Conservation (phyloP, 2,797 vertebrate genomes). For the Sebastes umbrosus region DNA sequence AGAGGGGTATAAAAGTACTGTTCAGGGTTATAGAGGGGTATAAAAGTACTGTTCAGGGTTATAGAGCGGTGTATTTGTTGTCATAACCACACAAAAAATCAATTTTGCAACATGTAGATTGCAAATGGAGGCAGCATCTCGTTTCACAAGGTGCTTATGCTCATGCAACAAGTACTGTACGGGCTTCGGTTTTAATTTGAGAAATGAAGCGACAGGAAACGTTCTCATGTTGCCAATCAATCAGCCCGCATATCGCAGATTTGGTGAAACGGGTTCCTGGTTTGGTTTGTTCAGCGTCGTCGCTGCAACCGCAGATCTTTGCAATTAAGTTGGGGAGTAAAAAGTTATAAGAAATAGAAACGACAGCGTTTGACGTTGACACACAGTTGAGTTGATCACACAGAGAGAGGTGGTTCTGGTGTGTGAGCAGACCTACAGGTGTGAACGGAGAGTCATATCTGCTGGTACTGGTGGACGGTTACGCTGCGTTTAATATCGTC, state of each 20-base stretch:
- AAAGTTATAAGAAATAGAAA: not conserved
- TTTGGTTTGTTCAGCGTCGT: not conserved
- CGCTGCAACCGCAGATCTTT: not conserved
- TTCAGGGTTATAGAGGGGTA: too few relatives aligned
- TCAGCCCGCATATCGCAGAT: not conserved
- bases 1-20: too few relatives aligned
- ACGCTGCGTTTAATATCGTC: slow-evolving; percentile 39
- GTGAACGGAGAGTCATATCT: not conserved
- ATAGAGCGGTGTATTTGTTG: too few relatives aligned
- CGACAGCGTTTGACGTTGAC: not conserved
- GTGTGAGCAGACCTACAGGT: slow-evolving; percentile 24
- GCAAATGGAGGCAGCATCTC: not conserved
- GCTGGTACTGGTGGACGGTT: slow-evolving; percentile 2
- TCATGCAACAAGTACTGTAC: not conserved
- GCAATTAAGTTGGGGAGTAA: not conserved
- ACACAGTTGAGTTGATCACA: not conserved
- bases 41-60: not conserved
- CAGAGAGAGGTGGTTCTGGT: not conserved
- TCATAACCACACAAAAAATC: not conserved
- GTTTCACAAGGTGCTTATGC: not conserved
- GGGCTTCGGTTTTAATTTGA: not conserved
- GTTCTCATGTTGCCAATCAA: not conserved
- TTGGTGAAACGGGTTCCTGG: not conserved
- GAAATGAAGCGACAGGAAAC: not conserved
- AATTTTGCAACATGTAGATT: not conserved